Conservation (phyloP, 2,888 invertebrate species). For the Aporophyla lueneburgensis region DNA sequence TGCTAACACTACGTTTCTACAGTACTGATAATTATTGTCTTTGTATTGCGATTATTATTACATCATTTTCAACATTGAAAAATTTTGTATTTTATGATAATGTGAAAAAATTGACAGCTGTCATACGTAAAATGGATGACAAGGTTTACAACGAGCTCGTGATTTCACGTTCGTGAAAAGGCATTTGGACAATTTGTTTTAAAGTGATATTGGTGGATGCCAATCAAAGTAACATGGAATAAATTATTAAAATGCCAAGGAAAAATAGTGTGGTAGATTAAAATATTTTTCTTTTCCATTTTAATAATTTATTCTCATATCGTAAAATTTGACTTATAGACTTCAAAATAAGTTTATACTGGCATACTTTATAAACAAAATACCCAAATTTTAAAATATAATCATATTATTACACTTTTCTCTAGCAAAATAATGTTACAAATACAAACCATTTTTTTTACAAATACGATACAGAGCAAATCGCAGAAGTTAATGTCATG, state of each 20-base stretch:
- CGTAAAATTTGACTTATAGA: too few relatives aligned
- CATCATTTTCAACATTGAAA: background rate
- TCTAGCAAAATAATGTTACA: too few relatives aligned
- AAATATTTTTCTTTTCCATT: too few relatives aligned
- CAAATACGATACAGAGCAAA: too few relatives aligned
- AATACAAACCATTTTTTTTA: too few relatives aligned
- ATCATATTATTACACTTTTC: too few relatives aligned
- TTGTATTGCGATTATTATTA: background rate
- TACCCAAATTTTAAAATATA: too few relatives aligned
- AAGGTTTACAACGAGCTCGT: background rate
- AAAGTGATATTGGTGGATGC: background rate
- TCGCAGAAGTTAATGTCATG: too few relatives aligned
- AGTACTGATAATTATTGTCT: background rate
- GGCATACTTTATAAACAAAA: too few relatives aligned
- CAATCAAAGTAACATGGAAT: background rate
- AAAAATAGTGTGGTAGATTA: too few relatives aligned
- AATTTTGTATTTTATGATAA: background rate
- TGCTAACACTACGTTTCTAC: background rate
- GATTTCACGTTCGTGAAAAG: background rate
- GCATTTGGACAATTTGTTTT: background rate
- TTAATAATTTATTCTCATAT: too few relatives aligned
- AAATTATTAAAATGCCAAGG: background rate
- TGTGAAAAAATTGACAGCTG: constrained; percentile 5
- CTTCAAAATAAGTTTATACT: too few relatives aligned
- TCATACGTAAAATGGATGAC: background rate